phyloP scores from a whole-genome alignment of 2,888 invertebrate species.

The Tillus elongatus region DNA sequence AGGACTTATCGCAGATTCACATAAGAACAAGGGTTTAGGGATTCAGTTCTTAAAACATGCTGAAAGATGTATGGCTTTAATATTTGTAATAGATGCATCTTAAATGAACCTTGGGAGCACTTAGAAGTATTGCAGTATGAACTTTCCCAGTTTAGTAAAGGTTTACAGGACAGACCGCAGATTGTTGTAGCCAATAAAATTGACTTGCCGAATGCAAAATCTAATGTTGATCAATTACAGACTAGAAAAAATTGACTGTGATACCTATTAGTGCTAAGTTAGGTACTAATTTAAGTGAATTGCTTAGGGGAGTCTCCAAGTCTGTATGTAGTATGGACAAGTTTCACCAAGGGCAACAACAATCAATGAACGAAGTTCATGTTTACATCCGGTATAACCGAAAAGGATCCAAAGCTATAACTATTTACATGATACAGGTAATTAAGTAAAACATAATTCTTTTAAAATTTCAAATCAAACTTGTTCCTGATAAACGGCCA shows the following conservation, averaged over 20 bases:
- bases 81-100: conserved; percentile 77
- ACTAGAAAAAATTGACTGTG: conserved; percentile 45
- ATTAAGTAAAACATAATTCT: no score
- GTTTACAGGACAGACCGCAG: conserved; percentile 55
- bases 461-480: no score
- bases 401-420: no score
- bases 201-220: conserved; percentile 57
- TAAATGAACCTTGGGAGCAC: conserved; percentile 58
- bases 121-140: conserved; percentile 58
- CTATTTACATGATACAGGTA: no score
- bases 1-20: conserved; percentile 78
- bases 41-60: conserved; percentile 85
- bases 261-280: conserved; percentile 75
- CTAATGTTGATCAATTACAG: conserved; percentile 47
- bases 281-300: conserved; percentile 61
- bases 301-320: no score
- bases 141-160: conserved; percentile 60
- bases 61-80: conserved; percentile 75
- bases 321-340: no score
- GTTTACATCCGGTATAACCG: no score
- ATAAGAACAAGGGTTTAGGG: conserved; percentile 77
- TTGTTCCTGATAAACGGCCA: no score
- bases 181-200: conserved; percentile 84
- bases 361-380: no score
- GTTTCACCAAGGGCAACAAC: no score